These are phyloP conservation scores for Phyllostomus discolor DNA, from an alignment of 2,113 vertebrate genomes.

Conservation along the genomic window DNA sequence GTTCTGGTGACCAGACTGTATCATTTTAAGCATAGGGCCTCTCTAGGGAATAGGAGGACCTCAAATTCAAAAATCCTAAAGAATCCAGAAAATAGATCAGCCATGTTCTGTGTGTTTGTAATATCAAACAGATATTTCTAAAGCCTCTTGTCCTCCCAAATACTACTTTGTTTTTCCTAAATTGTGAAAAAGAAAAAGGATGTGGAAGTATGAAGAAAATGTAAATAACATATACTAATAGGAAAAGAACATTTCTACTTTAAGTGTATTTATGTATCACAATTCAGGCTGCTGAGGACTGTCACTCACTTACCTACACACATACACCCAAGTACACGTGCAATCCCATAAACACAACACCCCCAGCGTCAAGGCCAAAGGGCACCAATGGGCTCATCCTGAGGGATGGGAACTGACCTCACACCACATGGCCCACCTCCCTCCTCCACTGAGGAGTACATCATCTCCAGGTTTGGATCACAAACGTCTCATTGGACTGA, in stretches of 20 bases:
- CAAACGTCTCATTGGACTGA: slow-evolving; percentile 43
- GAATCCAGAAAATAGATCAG: neutral
- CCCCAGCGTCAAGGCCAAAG: neutral
- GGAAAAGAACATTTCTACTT: neutral
- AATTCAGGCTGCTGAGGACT: neutral
- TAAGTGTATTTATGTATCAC: neutral
- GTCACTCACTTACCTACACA: neutral
- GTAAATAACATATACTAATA: neutral
- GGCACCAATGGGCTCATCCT: neutral
- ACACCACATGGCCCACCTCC: neutral
- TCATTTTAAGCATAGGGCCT: neutral
- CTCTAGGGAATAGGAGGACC: neutral
- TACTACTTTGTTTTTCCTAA: neutral
- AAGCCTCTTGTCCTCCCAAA: neutral
- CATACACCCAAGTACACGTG: neutral
- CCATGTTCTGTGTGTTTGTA: neutral
- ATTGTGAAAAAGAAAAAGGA: neutral
- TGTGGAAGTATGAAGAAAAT: neutral
- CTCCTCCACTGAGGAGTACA: neutral
- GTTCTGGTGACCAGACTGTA: neutral
- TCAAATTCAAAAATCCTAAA: neutral
- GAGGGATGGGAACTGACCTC: neutral
- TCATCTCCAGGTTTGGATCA: neutral
- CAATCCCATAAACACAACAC: neutral
- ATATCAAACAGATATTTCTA: neutral